Evolutionary conservation across 1,140 invertebrate species (phyloP), one percentile per base, ranked within the genome.

Genomic region (Philopotamus ludificatus): DNA sequence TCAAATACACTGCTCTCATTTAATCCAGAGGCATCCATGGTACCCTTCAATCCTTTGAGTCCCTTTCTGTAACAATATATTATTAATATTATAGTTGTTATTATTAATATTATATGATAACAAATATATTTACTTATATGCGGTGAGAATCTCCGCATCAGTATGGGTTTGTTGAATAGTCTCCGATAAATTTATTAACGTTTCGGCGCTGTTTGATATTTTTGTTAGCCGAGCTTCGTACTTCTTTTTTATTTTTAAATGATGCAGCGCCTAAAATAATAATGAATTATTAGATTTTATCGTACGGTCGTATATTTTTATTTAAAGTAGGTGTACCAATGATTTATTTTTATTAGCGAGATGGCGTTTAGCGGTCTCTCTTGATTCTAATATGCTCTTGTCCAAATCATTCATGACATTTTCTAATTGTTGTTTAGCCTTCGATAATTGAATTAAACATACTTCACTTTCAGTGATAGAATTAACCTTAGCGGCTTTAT

Each of bases 1-100:
- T 79, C 74, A 60, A 75, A 72, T 0, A 79, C 78, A 0, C 67
- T 67, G 15, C 79, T 75, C 51, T 79, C 79, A 1, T 76, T 73
- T 16, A 81, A 57, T 1, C 74, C 75, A 0, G 68, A 72, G 0
- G 75, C 74, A 47, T 76, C 76, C 73, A 79, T 75, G 0, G 71
- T 74, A 0, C 62, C 71, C 47, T 78, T 78, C 73, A 81, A 72
- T 0, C 78, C 77, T 58, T 77, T 67, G 0, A 78, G 72, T 55
- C 62, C 25, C 23, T 34, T 42, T 34, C 62, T 53, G 26, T 44
- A 45, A 42, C 12, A 62, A 20, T n/a, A 50, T 20, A 15, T 8
- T 12, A 22, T 42, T 63, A 12, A 41, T 26, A 28, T n/a, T n/a
- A 26, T 23, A 47, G 4, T 47, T 47, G 18, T 16, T 4, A 7